These are phyloP conservation scores for Sebastes itinus DNA, from an alignment of 2,797 vertebrate species.

Conservation along the genomic window DNA sequence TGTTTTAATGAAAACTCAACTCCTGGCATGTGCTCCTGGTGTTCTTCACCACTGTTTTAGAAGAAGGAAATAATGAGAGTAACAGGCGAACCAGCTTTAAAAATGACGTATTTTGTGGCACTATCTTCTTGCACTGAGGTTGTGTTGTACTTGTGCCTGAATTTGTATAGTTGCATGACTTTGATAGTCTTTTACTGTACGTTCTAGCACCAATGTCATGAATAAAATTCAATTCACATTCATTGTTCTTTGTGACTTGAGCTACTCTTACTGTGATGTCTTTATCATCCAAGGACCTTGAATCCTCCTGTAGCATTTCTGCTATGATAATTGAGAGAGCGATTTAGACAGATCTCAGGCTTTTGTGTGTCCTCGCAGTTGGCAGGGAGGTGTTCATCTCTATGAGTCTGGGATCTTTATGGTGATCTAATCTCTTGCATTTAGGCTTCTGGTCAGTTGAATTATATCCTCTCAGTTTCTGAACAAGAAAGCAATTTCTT, in stretches of 20 bases:
- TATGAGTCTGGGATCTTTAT: slow-evolving; percentile 45
- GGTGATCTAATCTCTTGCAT: slow-evolving; percentile 57
- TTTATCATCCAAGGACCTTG: slow-evolving; percentile 58
- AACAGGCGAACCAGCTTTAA: too few species aligned
- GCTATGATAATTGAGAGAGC: slow-evolving; percentile 46
- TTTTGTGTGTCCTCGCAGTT: slow-evolving; percentile 45
- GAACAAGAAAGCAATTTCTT: slow-evolving; percentile 64
- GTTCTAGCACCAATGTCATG: slow-evolving; percentile 4
- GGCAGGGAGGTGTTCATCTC: slow-evolving; percentile 51
- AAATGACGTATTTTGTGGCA: too few species aligned
- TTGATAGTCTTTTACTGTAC: slow-evolving; percentile 11
- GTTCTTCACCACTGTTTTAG: too few species aligned
- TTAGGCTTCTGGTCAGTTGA: slow-evolving; percentile 64
- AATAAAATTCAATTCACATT: slow-evolving; percentile 21
- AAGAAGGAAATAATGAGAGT: too few species aligned
- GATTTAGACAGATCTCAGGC: slow-evolving; percentile 52
- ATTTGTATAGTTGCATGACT: not conserved
- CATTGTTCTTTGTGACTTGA: slow-evolving; percentile 28
- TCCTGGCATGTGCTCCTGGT: too few species aligned
- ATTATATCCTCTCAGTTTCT: slow-evolving; percentile 64
- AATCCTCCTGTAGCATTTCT: slow-evolving; percentile 40
- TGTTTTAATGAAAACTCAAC: too few species aligned
- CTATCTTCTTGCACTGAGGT: not conserved
- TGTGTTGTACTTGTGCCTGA: not conserved
- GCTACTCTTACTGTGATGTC: slow-evolving; percentile 44